phyloP scores from a whole-genome alignment of 2,888 invertebrate species.

The Tachina grossa region DNA sequence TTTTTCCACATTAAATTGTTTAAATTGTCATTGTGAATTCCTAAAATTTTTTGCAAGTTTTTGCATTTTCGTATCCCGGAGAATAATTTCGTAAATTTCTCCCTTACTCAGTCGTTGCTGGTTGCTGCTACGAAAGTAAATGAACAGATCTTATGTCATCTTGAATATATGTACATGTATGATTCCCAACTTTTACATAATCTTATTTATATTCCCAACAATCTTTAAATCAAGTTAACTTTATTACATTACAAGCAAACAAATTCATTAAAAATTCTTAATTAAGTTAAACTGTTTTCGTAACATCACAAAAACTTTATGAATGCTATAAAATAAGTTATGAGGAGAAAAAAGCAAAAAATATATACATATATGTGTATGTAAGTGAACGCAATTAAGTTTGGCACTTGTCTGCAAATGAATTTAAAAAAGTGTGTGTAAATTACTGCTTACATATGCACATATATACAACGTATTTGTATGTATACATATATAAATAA shows the following conservation, averaged over 20 bases:
- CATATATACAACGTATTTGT: too few species aligned
- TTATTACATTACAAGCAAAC: conserved; percentile 3
- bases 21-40: too few species aligned
- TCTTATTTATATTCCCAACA: not conserved
- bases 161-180: too few species aligned
- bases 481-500: too few species aligned
- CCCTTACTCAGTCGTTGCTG: too few species aligned
- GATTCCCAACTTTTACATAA: too few species aligned
- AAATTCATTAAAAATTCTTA: not conserved
- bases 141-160: too few species aligned
- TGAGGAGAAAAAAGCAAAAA: not conserved
- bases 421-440: not conserved
- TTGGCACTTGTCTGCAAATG: not conserved
- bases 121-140: too few species aligned
- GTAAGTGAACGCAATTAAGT: not conserved
- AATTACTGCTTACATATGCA: not conserved
- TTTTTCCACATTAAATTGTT: too few species aligned
- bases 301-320: not conserved
- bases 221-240: not conserved
- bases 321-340: not conserved
- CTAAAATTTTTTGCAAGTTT: too few species aligned
- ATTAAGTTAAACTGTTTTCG: not conserved
- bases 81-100: too few species aligned
- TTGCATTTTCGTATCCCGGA: too few species aligned
- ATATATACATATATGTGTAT: not conserved